These are phyloP conservation scores for Phymatocera aterrima DNA, from an alignment of 2,888 invertebrate genomes.

Conservation along the genomic window DNA sequence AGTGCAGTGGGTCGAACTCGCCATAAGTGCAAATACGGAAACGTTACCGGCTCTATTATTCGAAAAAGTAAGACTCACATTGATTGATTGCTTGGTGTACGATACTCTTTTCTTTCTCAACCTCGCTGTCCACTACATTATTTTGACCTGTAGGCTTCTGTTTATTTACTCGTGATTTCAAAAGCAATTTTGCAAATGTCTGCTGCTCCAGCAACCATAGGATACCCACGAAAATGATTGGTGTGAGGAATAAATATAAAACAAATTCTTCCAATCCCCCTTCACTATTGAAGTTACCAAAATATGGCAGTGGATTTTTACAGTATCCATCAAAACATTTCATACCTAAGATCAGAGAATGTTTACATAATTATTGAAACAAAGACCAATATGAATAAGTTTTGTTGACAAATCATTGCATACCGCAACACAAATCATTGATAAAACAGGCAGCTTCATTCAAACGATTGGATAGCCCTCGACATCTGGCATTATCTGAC, in stretches of 20 bases:
- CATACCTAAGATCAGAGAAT: constrained; percentile 54
- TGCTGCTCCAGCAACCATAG: constrained; percentile 82
- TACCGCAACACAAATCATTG: constrained; percentile 65
- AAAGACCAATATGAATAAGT: background rate
- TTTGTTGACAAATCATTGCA: constrained; percentile 30
- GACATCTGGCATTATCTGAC: constrained; percentile 65
- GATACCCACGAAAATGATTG: constrained; percentile 78
- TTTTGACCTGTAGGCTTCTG: background rate
- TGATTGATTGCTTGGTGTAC: constrained; percentile 64
- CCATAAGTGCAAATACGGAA: too few species aligned
- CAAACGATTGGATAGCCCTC: constrained; percentile 62
- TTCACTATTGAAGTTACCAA: constrained; percentile 56
- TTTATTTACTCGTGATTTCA: constrained; percentile 56
- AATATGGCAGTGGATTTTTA: constrained; percentile 62
- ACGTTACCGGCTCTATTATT: too few species aligned
- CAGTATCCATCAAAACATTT: constrained; percentile 64
- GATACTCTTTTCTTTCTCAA: constrained; percentile 63
- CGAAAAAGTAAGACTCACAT: too few species aligned
- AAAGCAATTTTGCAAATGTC: constrained; percentile 75
- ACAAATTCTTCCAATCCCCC: constrained; percentile 58
- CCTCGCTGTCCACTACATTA: constrained; percentile 63
- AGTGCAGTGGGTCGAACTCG: too few species aligned
- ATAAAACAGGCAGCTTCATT: constrained; percentile 56
- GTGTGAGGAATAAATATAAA: constrained; percentile 59
- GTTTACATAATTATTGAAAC: background rate